Evolutionary conservation across 1,140 invertebrate genomes (phyloP).

Genomic region (Tenebrio molitor): DNA sequence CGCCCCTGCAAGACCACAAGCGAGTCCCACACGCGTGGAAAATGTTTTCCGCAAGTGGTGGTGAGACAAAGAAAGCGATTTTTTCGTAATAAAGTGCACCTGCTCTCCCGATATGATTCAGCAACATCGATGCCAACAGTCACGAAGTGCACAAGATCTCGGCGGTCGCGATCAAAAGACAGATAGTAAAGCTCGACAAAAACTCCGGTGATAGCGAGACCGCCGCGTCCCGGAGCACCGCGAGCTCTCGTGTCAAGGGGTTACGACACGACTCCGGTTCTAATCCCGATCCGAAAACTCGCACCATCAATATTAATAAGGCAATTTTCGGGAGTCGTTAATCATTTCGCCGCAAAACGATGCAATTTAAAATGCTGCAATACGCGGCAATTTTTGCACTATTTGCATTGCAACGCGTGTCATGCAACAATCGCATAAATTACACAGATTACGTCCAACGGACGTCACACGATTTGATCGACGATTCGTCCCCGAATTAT

Average conservation of each 20-base stretch:
- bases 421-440: constrained; percentile 20
- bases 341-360: constrained; percentile 13
- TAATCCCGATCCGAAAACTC: neutral
- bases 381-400: neutral
- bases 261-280: neutral
- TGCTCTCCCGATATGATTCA: constrained; percentile 57
- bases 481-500: constrained; percentile 1
- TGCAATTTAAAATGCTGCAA: constrained; percentile 8
- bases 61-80: constrained; percentile 43
- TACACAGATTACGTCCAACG: neutral
- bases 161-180: no score
- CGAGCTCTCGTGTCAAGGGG: neutral
- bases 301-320: neutral
- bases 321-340: neutral
- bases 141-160: constrained; percentile 56
- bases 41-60: constrained; percentile 8
- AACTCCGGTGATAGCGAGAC: neutral
- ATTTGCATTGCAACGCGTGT: constrained; percentile 2
- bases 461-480: neutral
- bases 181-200: constrained; percentile 23
- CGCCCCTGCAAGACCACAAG: neutral
- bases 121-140: constrained; percentile 56
- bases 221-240: neutral
- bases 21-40: neutral
- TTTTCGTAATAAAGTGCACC: constrained; percentile 56